A percentile compares a stretch with the other conserved stretches of the same genome.
Conservation (phyloP, 2,113 vertebrate genomes). For the Nycticebus coucang region DNA sequence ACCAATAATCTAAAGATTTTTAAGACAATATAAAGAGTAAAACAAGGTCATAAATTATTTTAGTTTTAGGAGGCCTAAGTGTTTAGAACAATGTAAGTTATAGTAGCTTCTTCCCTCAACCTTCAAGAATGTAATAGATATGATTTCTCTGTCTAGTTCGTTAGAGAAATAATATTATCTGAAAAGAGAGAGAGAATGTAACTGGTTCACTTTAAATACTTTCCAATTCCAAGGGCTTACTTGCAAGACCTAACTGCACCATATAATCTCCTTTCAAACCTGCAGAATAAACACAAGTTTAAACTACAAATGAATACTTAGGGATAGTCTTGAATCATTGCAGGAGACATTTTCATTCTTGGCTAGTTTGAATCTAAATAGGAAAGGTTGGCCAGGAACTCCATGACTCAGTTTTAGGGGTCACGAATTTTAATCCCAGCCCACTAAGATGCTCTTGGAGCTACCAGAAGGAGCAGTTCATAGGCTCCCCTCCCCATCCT, state of each 20-base stretch:
- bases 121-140: background rate
- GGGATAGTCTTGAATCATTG: background rate
- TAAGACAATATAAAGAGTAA: background rate
- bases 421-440: background rate
- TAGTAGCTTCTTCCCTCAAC: background rate
- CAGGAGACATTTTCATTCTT: background rate
- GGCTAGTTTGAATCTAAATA: background rate
- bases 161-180: background rate
- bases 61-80: background rate
- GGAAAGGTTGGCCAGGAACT: conserved; percentile 7
- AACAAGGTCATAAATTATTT: background rate
- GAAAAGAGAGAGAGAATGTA: background rate
- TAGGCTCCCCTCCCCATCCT: background rate
- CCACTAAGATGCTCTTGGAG: background rate
- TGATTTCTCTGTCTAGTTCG: background rate
- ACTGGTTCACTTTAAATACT: background rate
- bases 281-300: background rate
- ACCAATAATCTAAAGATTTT: background rate
- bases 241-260: background rate
- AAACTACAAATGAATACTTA: background rate
- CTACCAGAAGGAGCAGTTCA: background rate
- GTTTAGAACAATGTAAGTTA: background rate
- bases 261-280: background rate
- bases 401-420: background rate
- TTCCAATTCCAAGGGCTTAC: background rate